Evolutionary conservation across 2,113 vertebrate species (phyloP), one percentile per base, ranked within the genome.

Genomic region (Toxotes jaculatrix): DNA sequence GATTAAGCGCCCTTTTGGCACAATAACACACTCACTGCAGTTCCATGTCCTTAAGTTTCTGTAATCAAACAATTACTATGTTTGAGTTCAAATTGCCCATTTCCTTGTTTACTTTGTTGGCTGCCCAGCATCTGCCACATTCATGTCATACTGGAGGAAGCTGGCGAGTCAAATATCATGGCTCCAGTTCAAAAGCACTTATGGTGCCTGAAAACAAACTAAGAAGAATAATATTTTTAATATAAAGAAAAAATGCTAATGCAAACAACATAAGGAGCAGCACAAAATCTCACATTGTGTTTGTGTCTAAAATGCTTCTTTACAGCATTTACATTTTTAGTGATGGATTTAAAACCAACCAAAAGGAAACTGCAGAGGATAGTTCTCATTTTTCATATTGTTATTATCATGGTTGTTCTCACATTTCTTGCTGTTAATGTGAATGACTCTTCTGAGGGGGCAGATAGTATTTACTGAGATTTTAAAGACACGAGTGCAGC

Each of bases 61-160:
- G 10, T 49, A 80, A 69, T 83, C 65, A 83, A 84, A 77, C 55
- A 79, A 61, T 86, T 82, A 74, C 74, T 53, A 70, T 56, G 77
- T 84, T 82, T 42, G 55, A 38, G 7, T 36, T 69, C 7, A 81
- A 86, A 72, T 71, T 36, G 57, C 23, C 49, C 23, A 49, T 75
- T 85, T 77, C 73, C 82, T 65, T 66, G 64, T 80, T 81, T 82
- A 67, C 73, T 77, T 31, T 57, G 31, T 63, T 34, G 57, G 49
- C 47, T 40, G 23, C 47, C 12, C 7, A 17, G 63, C 51, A 55
- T 38, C 42, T 56, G 21, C 68, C 45, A 38, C 59, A 69, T 49
- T 74, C 38, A 31, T 53, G 17, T 61, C 47, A 23, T 27, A 5
- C 27, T 6, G 3, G 31, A 32, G 57, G 51, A 70, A 55, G 40